These are phyloP conservation scores for Chamaea fasciata DNA, from an alignment of 2,113 vertebrate species.

Conservation along the genomic window DNA sequence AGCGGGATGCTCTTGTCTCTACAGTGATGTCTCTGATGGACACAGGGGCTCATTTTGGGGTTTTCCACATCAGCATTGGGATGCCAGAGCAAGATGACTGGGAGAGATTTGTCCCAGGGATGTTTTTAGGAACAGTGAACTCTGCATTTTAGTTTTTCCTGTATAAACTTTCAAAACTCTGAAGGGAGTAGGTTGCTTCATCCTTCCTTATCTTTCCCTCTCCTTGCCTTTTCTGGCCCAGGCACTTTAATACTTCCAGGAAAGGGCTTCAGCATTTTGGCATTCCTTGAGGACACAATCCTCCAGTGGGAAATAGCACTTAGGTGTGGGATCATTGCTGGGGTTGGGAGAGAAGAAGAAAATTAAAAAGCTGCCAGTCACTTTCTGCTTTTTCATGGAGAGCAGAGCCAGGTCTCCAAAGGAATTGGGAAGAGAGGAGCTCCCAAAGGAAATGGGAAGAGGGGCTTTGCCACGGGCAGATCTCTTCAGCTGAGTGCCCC, in stretches of 20 bases:
- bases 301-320: neutral
- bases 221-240: neutral
- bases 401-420: neutral
- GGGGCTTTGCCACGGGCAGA: neutral
- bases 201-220: neutral
- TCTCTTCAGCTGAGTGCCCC: neutral
- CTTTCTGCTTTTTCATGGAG: neutral
- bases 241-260: neutral
- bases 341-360: neutral
- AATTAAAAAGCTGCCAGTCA: neutral
- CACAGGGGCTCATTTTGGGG: accelerated
- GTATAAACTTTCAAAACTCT: neutral
- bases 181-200: neutral
- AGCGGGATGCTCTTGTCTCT: neutral
- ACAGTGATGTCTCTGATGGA: neutral
- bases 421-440: neutral
- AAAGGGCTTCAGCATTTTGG: neutral
- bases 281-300: neutral
- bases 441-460: neutral
- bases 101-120: neutral
- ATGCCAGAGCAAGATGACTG: neutral
- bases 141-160: neutral
- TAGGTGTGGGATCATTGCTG: neutral
- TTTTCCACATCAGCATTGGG: neutral
- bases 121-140: neutral